Base-by-base conservation (phyloP, 2,113 vertebrate species). In the Phaetusa simplex region DNA sequence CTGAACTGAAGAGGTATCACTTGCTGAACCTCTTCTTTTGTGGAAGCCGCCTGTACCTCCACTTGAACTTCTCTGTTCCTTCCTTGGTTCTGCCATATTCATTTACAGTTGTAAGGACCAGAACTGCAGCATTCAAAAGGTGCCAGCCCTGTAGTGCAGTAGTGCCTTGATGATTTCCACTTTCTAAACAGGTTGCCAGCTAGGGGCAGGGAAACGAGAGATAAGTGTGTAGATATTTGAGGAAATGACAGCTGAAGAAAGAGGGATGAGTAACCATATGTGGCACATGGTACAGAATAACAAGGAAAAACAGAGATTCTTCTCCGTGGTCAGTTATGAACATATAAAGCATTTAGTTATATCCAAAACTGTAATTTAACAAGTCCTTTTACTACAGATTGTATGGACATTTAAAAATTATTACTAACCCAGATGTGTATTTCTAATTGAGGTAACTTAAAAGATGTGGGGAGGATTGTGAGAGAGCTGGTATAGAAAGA, bases 1-100 rank as follows among this genome's bases (percentile, higher is more conserved):
- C 27, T 74, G 50, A 80, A 47, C 34, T 80, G 66, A 90, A 90
- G 16, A 59, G 12, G 4, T 52, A 15, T 27, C 53, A 21, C 14
- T 19, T 45, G 21, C 23, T 64, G 53, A 72, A 43, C 47, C 4
- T 38, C 5, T 59, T 43, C 32, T 86, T 61, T 43, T 43, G 3
- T 50, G 22, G 19, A 64, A 50, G 42, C 3, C 0, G 0, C 38
- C 55, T 58, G 15, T 74, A 45, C 9, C 9, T 58, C 24, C n/a
- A 36, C 11, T 86, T 24, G 5, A 19, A 17, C 4, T 45, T 30
- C 18, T 78, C 64, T 47, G 7, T 30, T 94, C 38, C 65, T 74
- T 86, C 30, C 50, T 77, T n/a, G 61, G 30, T 61, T 86, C 36
- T 74, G 8, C 36, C 11, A 8, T 52, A 30, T 71, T 74, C 15